Base-by-base conservation (phyloP, 2,888 invertebrate genomes). In the Steinernema hermaphroditum region DNA sequence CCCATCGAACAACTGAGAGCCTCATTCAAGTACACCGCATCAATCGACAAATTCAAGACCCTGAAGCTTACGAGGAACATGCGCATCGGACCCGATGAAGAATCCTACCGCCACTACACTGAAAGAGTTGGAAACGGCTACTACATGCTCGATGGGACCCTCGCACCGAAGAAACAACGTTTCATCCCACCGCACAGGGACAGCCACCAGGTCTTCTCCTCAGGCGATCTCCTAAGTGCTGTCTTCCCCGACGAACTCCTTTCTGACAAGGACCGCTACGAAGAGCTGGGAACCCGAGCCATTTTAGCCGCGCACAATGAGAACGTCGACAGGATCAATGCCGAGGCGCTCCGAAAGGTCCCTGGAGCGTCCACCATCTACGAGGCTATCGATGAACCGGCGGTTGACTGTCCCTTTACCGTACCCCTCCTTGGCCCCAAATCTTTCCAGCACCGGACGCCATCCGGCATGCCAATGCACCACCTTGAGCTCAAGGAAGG, bases 401-500 rank as follows among this genome's bases (percentile, higher is more conserved):
- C 49, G 12, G 19, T 19, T 6, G 49, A 49, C 49, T 9, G 19
- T 19, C 19, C 49, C 6, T 49, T n/a, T 19, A 49, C 12, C 9
- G 49, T 49, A 6, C 49, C 49, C 6, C 49, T 49, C 14, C 12
- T 49, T 6, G 49, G 49, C 6, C 49, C 49, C 6, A 19, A 49
- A n/a, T 6, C 19, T 6, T 49, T 49, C 49, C 49, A 49, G 6
- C 8, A 8, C 9, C 8, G 8, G 43, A 41, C 43, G 9, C 43
- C 43, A 16, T 19, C 9, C 12, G 19, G 49, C 9, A 19, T 69
- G n/a, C 69, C 69, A 27, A 37, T 14, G 34, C 41, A 69, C 22
- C 16, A 32, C 8, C 41, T 69, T n/a, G 41, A 69, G n/a, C 41
- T 69, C 16, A 69, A 69, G 41, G 37, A 37, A 16, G 69, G 69